Percentiles rank a stretch among this genome's conserved stretches.
Evolutionary conservation across 2,888 invertebrate species (phyloP).

Genomic region (Ceraclea dissimilis): DNA sequence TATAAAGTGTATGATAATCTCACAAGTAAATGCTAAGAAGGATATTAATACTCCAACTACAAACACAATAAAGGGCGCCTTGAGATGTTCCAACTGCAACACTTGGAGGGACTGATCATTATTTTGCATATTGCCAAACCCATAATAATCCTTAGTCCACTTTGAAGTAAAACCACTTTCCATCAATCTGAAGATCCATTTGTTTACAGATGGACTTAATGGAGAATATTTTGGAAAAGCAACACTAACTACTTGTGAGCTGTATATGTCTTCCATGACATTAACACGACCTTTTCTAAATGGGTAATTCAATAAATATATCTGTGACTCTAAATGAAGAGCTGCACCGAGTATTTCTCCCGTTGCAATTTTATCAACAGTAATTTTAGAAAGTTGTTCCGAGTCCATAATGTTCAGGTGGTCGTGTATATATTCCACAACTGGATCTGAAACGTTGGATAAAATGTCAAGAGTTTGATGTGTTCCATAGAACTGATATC

Average conservation of each 20-base stretch:
- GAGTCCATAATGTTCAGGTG: constrained; percentile 8
- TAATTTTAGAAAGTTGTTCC: constrained; percentile 9
- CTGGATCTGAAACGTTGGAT: constrained; percentile 12
- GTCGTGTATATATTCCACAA: constrained; percentile 14
- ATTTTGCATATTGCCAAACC: too few species aligned
- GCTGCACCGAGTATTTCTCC: constrained; percentile 16
- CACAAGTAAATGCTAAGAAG: constrained; percentile 11
- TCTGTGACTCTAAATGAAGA: constrained; percentile 17
- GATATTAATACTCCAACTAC: constrained; percentile 13
- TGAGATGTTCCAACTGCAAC: constrained; percentile 12
- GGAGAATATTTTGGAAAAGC: constrained; percentile 21
- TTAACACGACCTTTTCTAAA: constrained; percentile 12
- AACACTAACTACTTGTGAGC: constrained; percentile 17
- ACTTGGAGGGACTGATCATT: not conserved
- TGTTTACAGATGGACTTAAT: constrained; percentile 11
- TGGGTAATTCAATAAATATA: constrained; percentile 17
- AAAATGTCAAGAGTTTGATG: constrained; percentile 9
- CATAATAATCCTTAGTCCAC: constrained; percentile 16
- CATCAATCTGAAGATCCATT: constrained; percentile 19
- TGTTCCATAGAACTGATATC: constrained; percentile 19
- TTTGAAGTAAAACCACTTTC: constrained; percentile 22
- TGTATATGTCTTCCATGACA: constrained; percentile 15
- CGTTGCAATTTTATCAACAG: constrained; percentile 15
- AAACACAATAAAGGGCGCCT: constrained; percentile 17
- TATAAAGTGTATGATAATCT: constrained; percentile 1